Conservation (phyloP, 1,140 invertebrate species). For the Trichonephila inaurata region DNA sequence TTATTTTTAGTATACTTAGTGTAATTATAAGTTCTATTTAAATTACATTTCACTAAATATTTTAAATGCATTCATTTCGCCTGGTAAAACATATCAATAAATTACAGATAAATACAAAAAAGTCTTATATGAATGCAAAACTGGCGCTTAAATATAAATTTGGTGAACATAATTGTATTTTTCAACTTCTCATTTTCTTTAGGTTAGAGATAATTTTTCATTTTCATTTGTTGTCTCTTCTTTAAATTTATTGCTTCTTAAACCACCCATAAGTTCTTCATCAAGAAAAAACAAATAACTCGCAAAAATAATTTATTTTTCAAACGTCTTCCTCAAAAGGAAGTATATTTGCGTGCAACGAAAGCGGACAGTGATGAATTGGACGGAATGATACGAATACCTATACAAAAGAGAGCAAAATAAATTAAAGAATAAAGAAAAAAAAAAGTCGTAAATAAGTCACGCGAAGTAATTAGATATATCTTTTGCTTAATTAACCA, state of each 20-base stretch:
- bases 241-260: background rate
- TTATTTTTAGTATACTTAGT: too few species aligned
- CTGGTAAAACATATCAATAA: background rate
- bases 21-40: too few species aligned
- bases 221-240: constrained; percentile 13
- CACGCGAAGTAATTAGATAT: constrained; percentile 70
- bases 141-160: background rate
- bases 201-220: background rate
- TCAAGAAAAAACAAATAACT: background rate
- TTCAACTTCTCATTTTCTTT: background rate
- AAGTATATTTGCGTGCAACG: constrained; percentile 31
- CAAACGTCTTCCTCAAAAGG: background rate
- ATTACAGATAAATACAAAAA: background rate
- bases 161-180: background rate
- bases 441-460: constrained; percentile 47
- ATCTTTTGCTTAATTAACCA: constrained; percentile 67
- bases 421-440: constrained; percentile 50
- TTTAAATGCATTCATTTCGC: background rate
- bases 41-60: too few species aligned
- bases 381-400: constrained; percentile 37
- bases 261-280: background rate
- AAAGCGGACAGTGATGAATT: constrained; percentile 70
- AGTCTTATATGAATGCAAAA: constrained; percentile 18
- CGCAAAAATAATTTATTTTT: constrained; percentile 12
- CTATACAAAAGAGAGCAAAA: background rate